Conservation (phyloP, 2,888 invertebrate genomes). For the Habrosyne pyritoides region DNA sequence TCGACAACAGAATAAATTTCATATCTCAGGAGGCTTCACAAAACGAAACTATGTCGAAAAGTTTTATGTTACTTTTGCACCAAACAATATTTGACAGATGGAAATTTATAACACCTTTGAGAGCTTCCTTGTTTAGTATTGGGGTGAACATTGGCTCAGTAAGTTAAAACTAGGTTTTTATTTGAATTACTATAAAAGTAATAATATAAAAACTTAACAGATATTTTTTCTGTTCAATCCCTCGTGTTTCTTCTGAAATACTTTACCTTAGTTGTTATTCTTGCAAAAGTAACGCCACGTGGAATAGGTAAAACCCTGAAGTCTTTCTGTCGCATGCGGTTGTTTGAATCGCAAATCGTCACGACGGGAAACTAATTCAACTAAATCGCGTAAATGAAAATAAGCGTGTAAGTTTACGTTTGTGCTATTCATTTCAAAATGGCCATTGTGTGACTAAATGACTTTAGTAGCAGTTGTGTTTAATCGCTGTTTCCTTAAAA, state of each 20-base stretch:
- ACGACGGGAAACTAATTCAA: too few relatives aligned
- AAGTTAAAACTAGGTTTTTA: neutral
- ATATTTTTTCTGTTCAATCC: too few relatives aligned
- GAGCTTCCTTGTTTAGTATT: slow-evolving; percentile 16
- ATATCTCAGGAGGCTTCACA: slow-evolving; percentile 30
- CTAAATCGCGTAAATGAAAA: too few relatives aligned
- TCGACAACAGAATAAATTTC: slow-evolving; percentile 15
- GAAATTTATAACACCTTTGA: slow-evolving; percentile 41
- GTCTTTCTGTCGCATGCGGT: too few relatives aligned
- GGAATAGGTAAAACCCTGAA: too few relatives aligned
- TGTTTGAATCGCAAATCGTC: too few relatives aligned
- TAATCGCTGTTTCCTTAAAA: slow-evolving; percentile 27
- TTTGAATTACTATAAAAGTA: neutral
- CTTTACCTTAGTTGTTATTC: too few relatives aligned
- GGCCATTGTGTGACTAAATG: neutral
- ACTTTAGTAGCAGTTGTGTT: slow-evolving; percentile 20
- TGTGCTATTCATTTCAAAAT: neutral
- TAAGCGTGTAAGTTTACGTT: neutral
- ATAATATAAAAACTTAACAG: too few relatives aligned
- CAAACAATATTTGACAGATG: slow-evolving; percentile 43
- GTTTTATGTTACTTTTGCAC: slow-evolving; percentile 19
- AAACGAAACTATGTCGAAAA: slow-evolving; percentile 25
- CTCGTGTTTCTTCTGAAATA: too few relatives aligned
- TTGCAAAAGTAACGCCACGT: too few relatives aligned
- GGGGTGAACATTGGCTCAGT: neutral